Percentiles rank a stretch among this genome's conserved stretches.
phyloP scores from a whole-genome alignment of 2,888 invertebrate species.

The Pristionchus entomophagus region DNA sequence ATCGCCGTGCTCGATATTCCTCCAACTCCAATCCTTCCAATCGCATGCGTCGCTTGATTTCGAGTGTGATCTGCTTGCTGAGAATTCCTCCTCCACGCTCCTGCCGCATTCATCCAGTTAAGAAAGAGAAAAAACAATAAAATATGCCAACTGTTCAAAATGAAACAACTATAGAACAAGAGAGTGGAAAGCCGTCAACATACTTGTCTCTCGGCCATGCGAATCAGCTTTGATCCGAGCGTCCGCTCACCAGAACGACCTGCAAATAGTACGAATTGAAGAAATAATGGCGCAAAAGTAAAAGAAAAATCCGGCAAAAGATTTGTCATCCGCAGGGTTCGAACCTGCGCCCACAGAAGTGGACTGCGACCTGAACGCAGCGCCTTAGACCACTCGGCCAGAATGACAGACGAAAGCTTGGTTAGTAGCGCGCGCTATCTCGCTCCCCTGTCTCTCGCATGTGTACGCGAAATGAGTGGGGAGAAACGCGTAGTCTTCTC shows the following conservation, averaged over 20 bases:
- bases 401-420: too few species aligned
- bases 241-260: conserved; percentile 81
- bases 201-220: conserved; percentile 58
- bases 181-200: too few species aligned
- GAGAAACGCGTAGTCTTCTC: too few species aligned
- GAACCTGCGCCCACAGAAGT: conserved; percentile 69
- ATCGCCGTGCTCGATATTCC: conserved; percentile 78
- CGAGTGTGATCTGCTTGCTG: conserved; percentile 8
- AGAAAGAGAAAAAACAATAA: too few species aligned
- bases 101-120: too few species aligned
- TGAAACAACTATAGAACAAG: too few species aligned
- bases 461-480: background rate
- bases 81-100: too few species aligned
- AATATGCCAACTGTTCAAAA: too few species aligned
- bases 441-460: background rate
- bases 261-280: conserved; percentile 46
- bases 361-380: conserved; percentile 86
- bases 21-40: conserved; percentile 81
- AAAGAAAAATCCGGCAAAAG: background rate
- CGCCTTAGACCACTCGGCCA: conserved; percentile 88
- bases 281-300: background rate
- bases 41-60: conserved; percentile 78
- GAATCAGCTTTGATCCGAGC: conserved; percentile 79
- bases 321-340: conserved; percentile 66
- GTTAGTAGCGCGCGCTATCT: background rate